Evolutionary conservation across 2,113 vertebrate species (phyloP).

Genomic region (Ctenodactylus gundi): DNA sequence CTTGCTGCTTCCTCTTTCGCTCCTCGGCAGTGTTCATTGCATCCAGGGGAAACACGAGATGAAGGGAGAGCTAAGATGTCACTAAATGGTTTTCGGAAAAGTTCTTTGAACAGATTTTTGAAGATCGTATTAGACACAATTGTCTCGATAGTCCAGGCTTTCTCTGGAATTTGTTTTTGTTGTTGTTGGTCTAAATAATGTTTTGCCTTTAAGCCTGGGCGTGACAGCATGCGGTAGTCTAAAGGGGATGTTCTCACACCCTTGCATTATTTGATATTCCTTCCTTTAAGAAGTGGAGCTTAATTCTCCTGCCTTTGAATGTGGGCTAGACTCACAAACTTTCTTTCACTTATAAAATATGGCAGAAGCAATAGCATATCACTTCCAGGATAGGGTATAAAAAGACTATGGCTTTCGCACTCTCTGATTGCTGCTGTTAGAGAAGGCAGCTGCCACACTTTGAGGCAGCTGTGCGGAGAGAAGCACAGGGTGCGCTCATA

Average conservation of each 20-base stretch:
- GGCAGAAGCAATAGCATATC: not conserved
- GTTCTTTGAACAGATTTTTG: not conserved
- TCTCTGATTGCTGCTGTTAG: not conserved
- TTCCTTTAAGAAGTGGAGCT: not conserved
- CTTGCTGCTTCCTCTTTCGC: not conserved
- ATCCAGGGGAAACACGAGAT: not conserved
- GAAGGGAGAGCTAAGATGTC: not conserved
- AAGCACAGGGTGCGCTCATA: too few species aligned
- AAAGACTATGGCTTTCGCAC: not conserved
- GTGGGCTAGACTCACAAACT: not conserved
- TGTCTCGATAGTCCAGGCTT: not conserved
- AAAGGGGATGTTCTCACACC: rapidly evolving
- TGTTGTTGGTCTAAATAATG: not conserved
- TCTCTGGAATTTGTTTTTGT: not conserved
- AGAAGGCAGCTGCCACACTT: not conserved
- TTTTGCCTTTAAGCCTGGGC: not conserved
- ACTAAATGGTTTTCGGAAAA: not conserved
- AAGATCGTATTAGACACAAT: not conserved
- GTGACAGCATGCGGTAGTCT: not conserved
- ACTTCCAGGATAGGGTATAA: not conserved
- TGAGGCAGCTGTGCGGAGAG: too few species aligned
- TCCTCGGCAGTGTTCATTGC: not conserved
- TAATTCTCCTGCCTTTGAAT: not conserved
- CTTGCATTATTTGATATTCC: not conserved
- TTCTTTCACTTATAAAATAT: not conserved